Base-by-base conservation (phyloP, 2,888 invertebrate species). In the Lasioglossum vierecki region DNA sequence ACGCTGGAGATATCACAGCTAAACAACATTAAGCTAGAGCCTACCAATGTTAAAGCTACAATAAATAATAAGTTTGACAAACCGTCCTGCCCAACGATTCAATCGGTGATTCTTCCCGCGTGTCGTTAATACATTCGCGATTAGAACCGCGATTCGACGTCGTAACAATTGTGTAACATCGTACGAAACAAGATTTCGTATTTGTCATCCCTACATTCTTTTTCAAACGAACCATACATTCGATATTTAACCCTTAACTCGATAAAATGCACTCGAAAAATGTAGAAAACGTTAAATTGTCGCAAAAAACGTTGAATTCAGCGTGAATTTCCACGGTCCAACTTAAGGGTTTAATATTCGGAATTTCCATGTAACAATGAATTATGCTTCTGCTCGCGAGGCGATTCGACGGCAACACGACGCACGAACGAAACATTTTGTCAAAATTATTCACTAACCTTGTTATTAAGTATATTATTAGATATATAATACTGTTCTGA, bases 1-100 rank as follows among this genome's bases (percentile, higher is more conserved):
- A 94, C 92, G 92, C 92, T 93, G 88, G 86, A 91, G 91, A 94
- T 94, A 94, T 94, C 94, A 94, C 94, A 94, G 94, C 93, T 94
- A 92, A 90, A 93, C 89, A 91, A 93, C 91, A 91, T 92, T 90
- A 93, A 94, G 93, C 93, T 93, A 90, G 88, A 91, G 90, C 86
- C 88, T 83, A 86, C 90, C 82, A 86, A 88, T 89, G 88, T 92
- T 91, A 92, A 94, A 93, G 93, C 93, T 93, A 92, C 87, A 92
- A 93, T 93, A 93, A 93, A 94, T 94, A 93, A 90, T 94, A 93
- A 90, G 82, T 88, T 85, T 68, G 80, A 76, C 80, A 71, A 88
- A 83, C 53, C 75, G 70, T 77, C 26, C 60, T 70, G 76, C 76
- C 76, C 66, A 75, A 39, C 53, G 79, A 84, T 83, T 86, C 83